Percentiles rank a stretch among this genome's conserved stretches.
Conservation (phyloP, 2,888 invertebrate genomes). For the Xiphydria camelus region DNA sequence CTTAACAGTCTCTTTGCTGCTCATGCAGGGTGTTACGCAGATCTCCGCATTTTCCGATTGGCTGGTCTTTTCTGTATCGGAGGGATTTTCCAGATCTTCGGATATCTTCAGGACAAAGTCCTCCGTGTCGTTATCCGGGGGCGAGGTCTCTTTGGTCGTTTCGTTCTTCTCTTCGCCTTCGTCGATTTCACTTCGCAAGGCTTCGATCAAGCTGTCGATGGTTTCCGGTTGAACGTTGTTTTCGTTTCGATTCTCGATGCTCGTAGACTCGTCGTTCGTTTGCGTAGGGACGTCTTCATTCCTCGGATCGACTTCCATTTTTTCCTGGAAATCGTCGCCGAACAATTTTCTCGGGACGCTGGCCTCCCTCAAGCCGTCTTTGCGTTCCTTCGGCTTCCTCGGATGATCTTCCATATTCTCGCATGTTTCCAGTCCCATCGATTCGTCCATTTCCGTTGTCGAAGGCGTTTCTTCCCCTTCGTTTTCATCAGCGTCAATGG, state of each 20-base stretch:
- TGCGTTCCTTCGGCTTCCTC: conserved; percentile 19
- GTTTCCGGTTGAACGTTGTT: conserved; percentile 5
- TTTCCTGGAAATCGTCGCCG: conserved; percentile 15
- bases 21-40: conserved; percentile 23
- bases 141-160: background rate
- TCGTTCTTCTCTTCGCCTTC: background rate
- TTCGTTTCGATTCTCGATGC: conserved; percentile 6
- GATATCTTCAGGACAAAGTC: conserved; percentile 21
- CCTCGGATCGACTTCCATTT: conserved; percentile 13
- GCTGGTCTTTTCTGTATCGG: conserved; percentile 12
- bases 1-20: conserved; percentile 19
- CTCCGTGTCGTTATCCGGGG: conserved; percentile 19
- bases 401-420: conserved; percentile 5
- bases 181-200: conserved; percentile 7
- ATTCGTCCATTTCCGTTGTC: conserved; percentile 57
- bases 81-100: background rate
- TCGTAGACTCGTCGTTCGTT: too few relatives aligned
- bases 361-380: conserved; percentile 17
- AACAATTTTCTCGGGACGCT: conserved; percentile 29
- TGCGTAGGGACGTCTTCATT: conserved; percentile 5
- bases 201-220: conserved; percentile 10
- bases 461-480: conserved; percentile 57
- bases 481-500: conserved; percentile 48
- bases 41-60: conserved; percentile 5
- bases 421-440: conserved; percentile 29